phyloP scores from a whole-genome alignment of 2,113 vertebrate species.

The Ammospiza caudacuta region DNA sequence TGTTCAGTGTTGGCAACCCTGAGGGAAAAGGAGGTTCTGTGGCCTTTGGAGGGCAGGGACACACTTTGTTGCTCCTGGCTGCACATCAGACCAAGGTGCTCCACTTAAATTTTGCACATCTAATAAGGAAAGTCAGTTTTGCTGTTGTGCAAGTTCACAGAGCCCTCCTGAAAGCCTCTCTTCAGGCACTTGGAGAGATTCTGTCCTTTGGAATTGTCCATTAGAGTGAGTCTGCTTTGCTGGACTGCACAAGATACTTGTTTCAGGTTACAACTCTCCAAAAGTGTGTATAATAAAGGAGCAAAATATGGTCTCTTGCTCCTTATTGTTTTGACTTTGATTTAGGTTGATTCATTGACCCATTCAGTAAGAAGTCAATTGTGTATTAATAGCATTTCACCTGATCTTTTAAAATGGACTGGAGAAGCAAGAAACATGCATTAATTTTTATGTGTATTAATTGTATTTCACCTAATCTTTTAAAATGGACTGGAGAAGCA shows the following conservation, averaged over 20 bases:
- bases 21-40: not conserved
- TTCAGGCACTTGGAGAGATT: not conserved
- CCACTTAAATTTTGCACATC: not conserved
- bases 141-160: not conserved
- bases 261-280: not conserved
- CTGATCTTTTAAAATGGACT: not conserved
- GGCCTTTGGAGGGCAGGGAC: not conserved
- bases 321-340: not conserved
- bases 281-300: not conserved
- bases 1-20: not conserved
- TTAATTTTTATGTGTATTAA: not conserved
- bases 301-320: not conserved
- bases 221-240: not conserved
- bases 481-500: not conserved
- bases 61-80: not conserved
- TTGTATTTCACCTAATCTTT: not conserved
- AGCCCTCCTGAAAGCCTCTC: not conserved
- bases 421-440: not conserved
- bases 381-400: not conserved
- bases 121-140: not conserved
- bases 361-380: not conserved
- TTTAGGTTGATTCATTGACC: not conserved
- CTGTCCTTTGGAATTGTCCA: not conserved
- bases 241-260: not conserved
- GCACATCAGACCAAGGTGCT: not conserved